A percentile compares a stretch with the other conserved stretches of the same genome.
Conservation (phyloP, 2,797 vertebrate species). For the Serranus cabrilla region DNA sequence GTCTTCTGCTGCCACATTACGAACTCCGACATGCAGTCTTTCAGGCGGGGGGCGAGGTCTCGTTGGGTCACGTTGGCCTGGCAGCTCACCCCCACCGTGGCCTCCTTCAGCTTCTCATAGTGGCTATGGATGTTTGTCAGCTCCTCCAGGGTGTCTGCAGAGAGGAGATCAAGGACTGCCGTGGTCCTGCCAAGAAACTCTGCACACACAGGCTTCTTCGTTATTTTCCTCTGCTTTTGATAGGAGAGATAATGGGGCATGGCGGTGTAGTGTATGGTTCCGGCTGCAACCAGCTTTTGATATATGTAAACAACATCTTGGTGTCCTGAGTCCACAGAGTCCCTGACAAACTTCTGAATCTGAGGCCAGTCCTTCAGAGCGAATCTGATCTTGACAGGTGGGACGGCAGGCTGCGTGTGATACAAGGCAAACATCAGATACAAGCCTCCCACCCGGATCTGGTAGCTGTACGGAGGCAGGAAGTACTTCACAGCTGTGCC, state of each 20-base stretch:
- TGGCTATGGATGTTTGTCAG: constrained; percentile 61
- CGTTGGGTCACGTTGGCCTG: constrained; percentile 33
- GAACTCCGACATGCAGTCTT: constrained; percentile 47
- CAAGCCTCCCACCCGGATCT: constrained; percentile 74
- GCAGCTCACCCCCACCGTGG: constrained; percentile 16
- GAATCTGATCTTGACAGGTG: constrained; percentile 60
- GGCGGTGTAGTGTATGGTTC: constrained; percentile 68
- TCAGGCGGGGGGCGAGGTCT: constrained; percentile 43
- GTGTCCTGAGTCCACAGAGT: constrained; percentile 48
- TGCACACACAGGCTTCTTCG: constrained; percentile 14
- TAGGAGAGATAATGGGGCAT: constrained; percentile 75
- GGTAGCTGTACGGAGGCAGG: constrained; percentile 77
- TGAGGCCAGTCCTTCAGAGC: constrained; percentile 68
- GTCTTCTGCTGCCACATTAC: constrained; percentile 67
- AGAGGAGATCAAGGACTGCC: constrained; percentile 45
- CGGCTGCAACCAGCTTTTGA: constrained; percentile 50
- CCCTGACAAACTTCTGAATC: constrained; percentile 62
- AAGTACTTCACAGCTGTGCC: constrained; percentile 76
- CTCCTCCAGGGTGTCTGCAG: constrained; percentile 63
- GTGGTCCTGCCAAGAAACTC: constrained; percentile 58
- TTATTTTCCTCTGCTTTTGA: constrained; percentile 53
- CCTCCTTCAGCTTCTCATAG: constrained; percentile 68
- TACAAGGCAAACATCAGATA: constrained; percentile 77
- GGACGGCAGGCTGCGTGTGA: constrained; percentile 52
- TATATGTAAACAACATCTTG: constrained; percentile 71